Base-by-base conservation (phyloP, 1,140 invertebrate species). In the Scylla paramamosain region DNA sequence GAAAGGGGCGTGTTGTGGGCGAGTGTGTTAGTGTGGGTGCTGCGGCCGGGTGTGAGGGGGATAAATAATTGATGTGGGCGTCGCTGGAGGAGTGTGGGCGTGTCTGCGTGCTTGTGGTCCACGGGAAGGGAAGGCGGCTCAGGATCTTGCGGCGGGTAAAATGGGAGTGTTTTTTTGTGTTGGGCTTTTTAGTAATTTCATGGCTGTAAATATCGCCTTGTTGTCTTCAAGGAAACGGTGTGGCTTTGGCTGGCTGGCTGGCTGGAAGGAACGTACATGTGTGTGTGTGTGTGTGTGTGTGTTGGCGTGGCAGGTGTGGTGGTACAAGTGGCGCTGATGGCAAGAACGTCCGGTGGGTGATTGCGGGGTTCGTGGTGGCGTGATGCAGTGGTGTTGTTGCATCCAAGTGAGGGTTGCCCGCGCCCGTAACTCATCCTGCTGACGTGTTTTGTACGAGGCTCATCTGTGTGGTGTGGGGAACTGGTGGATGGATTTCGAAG, bases 81-180 rank as follows among this genome's bases (percentile, higher is more conserved):
- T 25, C 20, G 52, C 52, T 59, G 52, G 67, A 77, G 67, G 52
- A 4, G 52, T 59, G 52, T n/a, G 67, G 67, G 67, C 67, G 67
- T 77, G 67, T 77, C 67, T 77, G 67, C 67, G 67, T 77, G 67
- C 67, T 77, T 77, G 67, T 77, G 67, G 67, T 77, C n/a, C 67
- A n/a, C 67, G 25, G 20, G 67, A 77, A 77, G 67, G 25, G 7
- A 77, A n/a, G 67, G 25, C 10, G 20, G 25, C 67, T 59, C 67
- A 77, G 20, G 7, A 7, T 77, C 67, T 77, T 20, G 67, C 25
- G 67, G 67, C 0, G 20, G 20, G 20, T 2, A 77, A 77, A n/a
- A n/a, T 77, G 25, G 25, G 1, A 25, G 20, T 12, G 67, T 77
- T 7, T 2, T 7, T 2, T 59, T 20, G 16, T n/a, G 67, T 7